Evolutionary conservation across 2,113 vertebrate species (phyloP).

Genomic region (Danionella cerebrum): DNA sequence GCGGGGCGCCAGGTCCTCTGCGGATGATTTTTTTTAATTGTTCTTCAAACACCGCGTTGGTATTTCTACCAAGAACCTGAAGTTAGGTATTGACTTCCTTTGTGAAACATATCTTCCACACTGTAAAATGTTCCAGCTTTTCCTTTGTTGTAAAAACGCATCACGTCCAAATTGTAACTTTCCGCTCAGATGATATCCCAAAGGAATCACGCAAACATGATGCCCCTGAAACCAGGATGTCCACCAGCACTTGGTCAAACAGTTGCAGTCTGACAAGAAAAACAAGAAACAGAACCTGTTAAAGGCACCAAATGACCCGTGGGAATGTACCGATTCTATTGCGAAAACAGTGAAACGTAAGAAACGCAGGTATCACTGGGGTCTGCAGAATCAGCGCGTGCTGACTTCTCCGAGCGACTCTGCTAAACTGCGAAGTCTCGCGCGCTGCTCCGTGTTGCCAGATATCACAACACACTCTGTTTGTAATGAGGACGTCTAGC

Average conservation of each 20-base stretch:
- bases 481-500: too few relatives aligned
- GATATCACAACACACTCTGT: too few relatives aligned
- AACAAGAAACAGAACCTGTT: background rate
- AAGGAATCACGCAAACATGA: background rate
- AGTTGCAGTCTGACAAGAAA: background rate
- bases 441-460: constrained; percentile 10
- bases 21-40: background rate
- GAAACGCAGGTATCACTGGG: background rate
- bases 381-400: background rate
- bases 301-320: background rate
- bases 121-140: background rate
- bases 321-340: background rate
- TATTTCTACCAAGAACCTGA: background rate
- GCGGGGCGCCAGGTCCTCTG: background rate
- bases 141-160: background rate
- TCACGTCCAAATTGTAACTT: background rate
- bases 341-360: background rate
- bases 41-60: background rate
- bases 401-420: background rate
- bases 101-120: background rate
- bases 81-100: background rate
- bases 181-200: background rate
- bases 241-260: background rate
- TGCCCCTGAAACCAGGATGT: background rate
- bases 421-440: constrained; percentile 4